These are phyloP conservation scores for Saccopteryx bilineata DNA, from an alignment of 2,113 vertebrate species.

Conservation along the genomic window DNA sequence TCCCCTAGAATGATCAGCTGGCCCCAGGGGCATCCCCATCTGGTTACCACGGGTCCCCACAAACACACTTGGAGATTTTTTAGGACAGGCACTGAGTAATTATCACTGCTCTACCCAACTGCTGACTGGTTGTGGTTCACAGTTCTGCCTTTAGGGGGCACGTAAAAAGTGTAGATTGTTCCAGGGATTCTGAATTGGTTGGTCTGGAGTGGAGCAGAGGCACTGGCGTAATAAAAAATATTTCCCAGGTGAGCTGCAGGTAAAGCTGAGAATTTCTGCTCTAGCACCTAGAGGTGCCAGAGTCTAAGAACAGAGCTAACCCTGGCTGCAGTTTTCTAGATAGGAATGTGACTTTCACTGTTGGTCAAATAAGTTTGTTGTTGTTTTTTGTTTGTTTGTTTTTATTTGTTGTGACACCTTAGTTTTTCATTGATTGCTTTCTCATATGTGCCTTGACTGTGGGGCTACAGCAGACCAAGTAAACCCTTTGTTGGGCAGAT, in stretches of 20 bases:
- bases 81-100: not conserved
- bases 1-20: not conserved
- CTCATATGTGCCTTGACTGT: no score
- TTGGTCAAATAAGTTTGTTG: no score
- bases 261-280: not conserved
- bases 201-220: not conserved
- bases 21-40: accelerated
- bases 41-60: not conserved
- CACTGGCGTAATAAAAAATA: not conserved
- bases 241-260: not conserved
- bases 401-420: no score
- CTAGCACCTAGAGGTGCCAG: accelerated
- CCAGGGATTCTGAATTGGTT: not conserved
- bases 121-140: not conserved
- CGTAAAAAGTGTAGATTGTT: not conserved
- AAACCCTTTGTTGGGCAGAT: no score
- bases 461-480: no score
- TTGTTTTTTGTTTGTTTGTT: no score
- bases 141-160: not conserved
- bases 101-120: not conserved
- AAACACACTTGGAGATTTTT: not conserved
- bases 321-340: not conserved
- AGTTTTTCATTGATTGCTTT: no score
- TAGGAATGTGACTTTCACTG: not conserved
- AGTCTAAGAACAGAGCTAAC: not conserved